phyloP scores from a whole-genome alignment of 2,888 invertebrate species.

The Glaucopsyche alexis region DNA sequence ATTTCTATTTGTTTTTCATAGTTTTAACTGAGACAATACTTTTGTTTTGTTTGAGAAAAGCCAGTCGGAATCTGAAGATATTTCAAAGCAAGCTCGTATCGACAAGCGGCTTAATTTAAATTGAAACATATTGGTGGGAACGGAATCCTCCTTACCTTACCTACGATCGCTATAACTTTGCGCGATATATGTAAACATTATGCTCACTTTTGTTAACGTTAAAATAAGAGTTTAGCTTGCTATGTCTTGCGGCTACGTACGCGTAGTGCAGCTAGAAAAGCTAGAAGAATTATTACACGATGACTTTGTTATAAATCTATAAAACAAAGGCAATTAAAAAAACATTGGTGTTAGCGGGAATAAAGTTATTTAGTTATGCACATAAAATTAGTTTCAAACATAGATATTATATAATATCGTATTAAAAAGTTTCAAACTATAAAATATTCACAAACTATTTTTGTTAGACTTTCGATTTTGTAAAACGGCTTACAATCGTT shows the following conservation, averaged over 20 bases:
- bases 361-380: no score
- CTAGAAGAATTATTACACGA: not conserved
- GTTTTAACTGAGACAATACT: slow-evolving; percentile 33
- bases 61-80: slow-evolving; percentile 62
- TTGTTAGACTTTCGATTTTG: slow-evolving; percentile 48
- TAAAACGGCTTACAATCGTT: slow-evolving; percentile 61
- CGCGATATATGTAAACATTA: slow-evolving; percentile 24
- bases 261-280: not conserved
- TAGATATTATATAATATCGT: no score
- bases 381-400: no score
- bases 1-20: slow-evolving; percentile 7
- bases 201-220: slow-evolving; percentile 11
- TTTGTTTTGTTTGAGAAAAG: slow-evolving; percentile 56
- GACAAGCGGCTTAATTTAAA: slow-evolving; percentile 77
- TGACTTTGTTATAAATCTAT: no score
- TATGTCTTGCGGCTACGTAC: not conserved
- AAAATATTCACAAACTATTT: slow-evolving; percentile 44
- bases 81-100: slow-evolving; percentile 62
- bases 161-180: slow-evolving; percentile 35
- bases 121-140: slow-evolving; percentile 75
- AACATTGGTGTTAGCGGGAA: no score
- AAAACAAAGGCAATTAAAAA: no score
- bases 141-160: slow-evolving; percentile 60
- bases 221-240: not conserved
- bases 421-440: slow-evolving; percentile 44